Conservation (phyloP, 2,797 vertebrate genomes). For the Craterocephalus amniculus region DNA sequence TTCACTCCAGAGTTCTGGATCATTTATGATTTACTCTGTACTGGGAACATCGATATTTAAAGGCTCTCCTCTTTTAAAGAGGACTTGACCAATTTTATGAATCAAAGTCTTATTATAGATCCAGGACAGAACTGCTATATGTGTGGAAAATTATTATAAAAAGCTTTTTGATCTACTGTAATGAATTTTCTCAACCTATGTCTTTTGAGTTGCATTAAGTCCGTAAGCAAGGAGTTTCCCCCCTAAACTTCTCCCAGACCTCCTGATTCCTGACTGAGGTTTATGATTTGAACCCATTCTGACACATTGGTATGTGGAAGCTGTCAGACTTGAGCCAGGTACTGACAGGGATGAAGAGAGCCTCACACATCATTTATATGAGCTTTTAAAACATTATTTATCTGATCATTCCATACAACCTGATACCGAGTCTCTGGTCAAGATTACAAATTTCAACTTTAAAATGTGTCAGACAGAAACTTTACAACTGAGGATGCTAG, state of each 20-base stretch:
- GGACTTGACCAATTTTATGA: background rate
- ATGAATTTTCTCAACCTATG: background rate
- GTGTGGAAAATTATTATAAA: background rate
- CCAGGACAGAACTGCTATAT: background rate
- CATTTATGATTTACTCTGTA: background rate
- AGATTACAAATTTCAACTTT: constrained; percentile 8
- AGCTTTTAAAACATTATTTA: background rate
- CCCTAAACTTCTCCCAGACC: background rate
- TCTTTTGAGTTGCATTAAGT: background rate
- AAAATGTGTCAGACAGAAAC: constrained; percentile 10
- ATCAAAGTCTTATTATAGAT: background rate
- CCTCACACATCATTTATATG: background rate
- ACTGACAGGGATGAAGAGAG: background rate
- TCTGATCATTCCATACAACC: background rate
- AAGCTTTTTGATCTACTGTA: background rate
- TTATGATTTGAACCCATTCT: background rate
- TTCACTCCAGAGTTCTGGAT: background rate
- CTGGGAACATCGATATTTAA: background rate
- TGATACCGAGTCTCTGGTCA: background rate
- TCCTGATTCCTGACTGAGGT: background rate
- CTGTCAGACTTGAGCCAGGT: background rate
- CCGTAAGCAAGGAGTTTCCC: too few species aligned
- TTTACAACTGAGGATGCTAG: constrained; percentile 5
- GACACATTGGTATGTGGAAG: background rate
- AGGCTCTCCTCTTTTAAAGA: background rate